Evolutionary conservation across 2,797 vertebrate genomes (phyloP).

Genomic region (Cossypha niveicapilla): DNA sequence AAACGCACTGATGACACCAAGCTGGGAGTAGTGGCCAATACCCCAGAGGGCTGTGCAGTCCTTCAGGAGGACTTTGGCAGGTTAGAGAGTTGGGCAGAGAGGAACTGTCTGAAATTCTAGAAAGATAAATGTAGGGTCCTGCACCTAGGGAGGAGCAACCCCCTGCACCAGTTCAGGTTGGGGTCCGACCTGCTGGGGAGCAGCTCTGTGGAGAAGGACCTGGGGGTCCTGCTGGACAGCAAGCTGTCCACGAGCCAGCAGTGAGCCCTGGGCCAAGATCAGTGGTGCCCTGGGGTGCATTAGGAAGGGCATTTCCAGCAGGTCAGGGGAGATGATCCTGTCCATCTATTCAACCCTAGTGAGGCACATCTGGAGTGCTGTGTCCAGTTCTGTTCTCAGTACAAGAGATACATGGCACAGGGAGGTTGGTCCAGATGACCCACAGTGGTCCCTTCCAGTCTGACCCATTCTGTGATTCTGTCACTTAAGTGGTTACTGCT

Average conservation of each 20-base stretch:
- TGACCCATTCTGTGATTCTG: neutral
- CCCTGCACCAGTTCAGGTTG: neutral
- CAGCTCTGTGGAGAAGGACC: neutral
- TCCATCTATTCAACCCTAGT: neutral
- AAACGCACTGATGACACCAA: neutral
- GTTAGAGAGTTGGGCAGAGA: neutral
- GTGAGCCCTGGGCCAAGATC: neutral
- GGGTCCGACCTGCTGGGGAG: neutral
- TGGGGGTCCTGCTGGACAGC: neutral
- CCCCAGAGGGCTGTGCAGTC: neutral
- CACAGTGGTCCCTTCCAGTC: accelerated
- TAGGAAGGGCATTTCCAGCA: neutral
- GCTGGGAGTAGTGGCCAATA: neutral
- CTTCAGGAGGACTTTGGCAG: neutral
- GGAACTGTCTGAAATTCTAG: neutral
- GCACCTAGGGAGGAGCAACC: neutral
- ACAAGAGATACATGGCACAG: neutral
- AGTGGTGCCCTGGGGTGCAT: neutral
- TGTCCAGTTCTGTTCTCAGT: neutral
- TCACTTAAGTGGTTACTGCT: neutral
- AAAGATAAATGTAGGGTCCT: neutral
- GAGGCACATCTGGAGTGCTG: neutral
- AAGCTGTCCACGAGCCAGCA: neutral
- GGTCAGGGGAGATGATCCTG: neutral
- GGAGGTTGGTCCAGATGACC: neutral